phyloP scores from a whole-genome alignment of 2,888 invertebrate genomes.

The Epistrophe eligans region DNA sequence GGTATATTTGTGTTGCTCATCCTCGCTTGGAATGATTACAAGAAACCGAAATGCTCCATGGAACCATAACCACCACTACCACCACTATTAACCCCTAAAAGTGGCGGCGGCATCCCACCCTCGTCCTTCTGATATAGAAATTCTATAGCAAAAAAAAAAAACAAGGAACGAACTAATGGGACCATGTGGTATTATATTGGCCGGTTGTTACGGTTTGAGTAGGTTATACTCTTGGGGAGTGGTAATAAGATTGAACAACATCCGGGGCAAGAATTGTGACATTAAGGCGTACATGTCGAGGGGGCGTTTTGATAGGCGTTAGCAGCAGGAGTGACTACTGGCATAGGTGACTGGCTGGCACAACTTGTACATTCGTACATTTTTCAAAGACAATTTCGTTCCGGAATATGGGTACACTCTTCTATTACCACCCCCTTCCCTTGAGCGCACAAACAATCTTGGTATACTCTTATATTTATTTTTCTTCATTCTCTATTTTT shows the following conservation, averaged over 20 bases:
- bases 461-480: constrained; percentile 26
- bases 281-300: constrained; percentile 40
- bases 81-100: constrained; percentile 33
- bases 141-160: constrained; percentile 8
- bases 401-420: constrained; percentile 5
- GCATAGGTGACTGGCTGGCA: constrained; percentile 53
- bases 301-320: constrained; percentile 54
- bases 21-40: constrained; percentile 75
- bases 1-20: constrained; percentile 64
- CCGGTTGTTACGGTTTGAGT: constrained; percentile 34
- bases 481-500: constrained; percentile 18
- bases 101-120: neutral
- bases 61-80: constrained; percentile 57
- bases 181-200: constrained; percentile 70
- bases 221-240: constrained; percentile 62
- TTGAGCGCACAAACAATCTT: constrained; percentile 14
- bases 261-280: constrained; percentile 73
- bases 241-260: constrained; percentile 76
- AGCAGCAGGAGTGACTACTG: constrained; percentile 3
- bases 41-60: constrained; percentile 69
- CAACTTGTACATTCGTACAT: constrained; percentile 9
- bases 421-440: constrained; percentile 11
- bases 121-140: neutral
- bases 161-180: constrained; percentile 53
- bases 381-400: constrained; percentile 68